Evolutionary conservation across 2,113 vertebrate species (phyloP).

Genomic region (human): GRCh38 chr1:16780001-16780500

Average conservation of each 20-base stretch:
- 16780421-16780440: neutral
- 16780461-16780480: neutral
- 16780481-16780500: neutral
- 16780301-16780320: neutral
- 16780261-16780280: neutral
- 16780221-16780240: neutral
- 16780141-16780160: neutral
- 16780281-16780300: neutral
- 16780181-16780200: neutral
- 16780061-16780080: no score
- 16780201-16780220: neutral
- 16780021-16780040: neutral
- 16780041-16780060: neutral
- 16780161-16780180: neutral
- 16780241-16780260: neutral
- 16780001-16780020: neutral
- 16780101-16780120: neutral
- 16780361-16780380: neutral
- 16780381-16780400: neutral
- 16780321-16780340: neutral
- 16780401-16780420: neutral
- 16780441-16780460: fast-evolving
- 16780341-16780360: neutral
- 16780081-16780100: neutral
- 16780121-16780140: neutral